These are phyloP conservation scores for Malachius bipustulatus DNA, from an alignment of 2,888 invertebrate species.

Conservation along the genomic window DNA sequence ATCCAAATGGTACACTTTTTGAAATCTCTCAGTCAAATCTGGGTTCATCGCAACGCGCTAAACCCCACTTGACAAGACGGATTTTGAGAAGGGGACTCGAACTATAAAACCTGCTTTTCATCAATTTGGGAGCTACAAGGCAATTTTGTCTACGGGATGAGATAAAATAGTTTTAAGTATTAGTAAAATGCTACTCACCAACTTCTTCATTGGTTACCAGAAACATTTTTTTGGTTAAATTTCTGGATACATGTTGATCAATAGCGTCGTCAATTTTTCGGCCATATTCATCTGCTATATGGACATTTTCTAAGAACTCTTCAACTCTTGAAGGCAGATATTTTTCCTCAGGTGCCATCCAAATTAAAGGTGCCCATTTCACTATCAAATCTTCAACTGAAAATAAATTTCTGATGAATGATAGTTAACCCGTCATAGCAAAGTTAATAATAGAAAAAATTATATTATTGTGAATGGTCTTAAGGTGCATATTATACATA, in stretches of 20 bases:
- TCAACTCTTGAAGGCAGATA: constrained; percentile 51
- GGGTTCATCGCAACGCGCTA: no score
- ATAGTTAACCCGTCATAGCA: no score
- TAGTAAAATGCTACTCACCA: constrained; percentile 28
- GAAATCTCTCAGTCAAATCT: no score
- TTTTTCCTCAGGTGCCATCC: constrained; percentile 52
- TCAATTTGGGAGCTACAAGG: no score
- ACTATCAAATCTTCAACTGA: constrained; percentile 37
- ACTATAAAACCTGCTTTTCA: no score
- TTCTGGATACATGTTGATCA: constrained; percentile 14
- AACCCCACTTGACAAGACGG: no score
- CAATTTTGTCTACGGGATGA: no score
- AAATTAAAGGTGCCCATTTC: constrained; percentile 54
- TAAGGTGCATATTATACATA: no score
- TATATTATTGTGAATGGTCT: no score
- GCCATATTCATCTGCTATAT: constrained; percentile 28
- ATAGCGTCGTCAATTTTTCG: constrained; percentile 14
- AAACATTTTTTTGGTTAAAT: constrained; percentile 33
- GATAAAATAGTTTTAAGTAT: neutral
- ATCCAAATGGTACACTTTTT: no score
- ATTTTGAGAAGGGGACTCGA: no score
- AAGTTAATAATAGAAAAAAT: no score
- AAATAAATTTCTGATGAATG: constrained; percentile 16
- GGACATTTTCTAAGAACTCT: constrained; percentile 47
- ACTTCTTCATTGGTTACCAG: constrained; percentile 40